Evolutionary conservation across 2,113 vertebrate species (phyloP), one percentile per base, ranked within the genome.

Genomic region (Fulica atra): DNA sequence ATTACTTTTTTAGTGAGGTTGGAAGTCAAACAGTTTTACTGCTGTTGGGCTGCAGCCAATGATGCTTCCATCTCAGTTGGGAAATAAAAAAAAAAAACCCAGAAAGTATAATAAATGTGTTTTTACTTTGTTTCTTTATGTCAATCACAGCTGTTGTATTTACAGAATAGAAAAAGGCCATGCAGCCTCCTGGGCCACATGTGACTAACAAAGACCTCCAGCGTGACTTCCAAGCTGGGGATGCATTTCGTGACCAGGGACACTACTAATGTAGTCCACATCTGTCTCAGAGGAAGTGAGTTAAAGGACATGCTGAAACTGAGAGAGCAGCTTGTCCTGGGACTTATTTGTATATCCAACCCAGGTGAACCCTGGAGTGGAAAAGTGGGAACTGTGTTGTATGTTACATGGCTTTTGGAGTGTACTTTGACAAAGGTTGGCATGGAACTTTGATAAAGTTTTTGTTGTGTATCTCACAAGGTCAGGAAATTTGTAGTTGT

Each of bases 21-120:
- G 77, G 63, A 92, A 76, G 80, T 93, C 79, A 91, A 96, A 94
- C 38, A 89, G 77, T 95, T 95, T 94, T 94, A 93, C 80, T 95
- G 80, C 36, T 80, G 23, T 87, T 96, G 96, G 81, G 65, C 57
- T 89, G 61, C 82, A 90, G 93, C 93, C 96, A 96, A 35, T 40
- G 86, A 81, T 93, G 86, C 53, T 93, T 94, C 92, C 33, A 68
- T 91, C 77, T 94, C 83, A 76, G 29, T 1, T 89, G 57, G 80
- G 69, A 92, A 91, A 36, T 25, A 48, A 94, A 93, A 88, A 95
- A 86, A 13, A 93, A 90, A 92, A 86, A 16, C 0, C 0, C 80
- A 90, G 89, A 91, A 94, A 94, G 83, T 84, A 64, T 65, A 95
- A 93, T 71, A 86, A 94, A 93, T 63, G 83, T 94, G 90, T 3